phyloP scores from a whole-genome alignment of 2,113 vertebrate species.

The Xenotilapia longispinis region DNA sequence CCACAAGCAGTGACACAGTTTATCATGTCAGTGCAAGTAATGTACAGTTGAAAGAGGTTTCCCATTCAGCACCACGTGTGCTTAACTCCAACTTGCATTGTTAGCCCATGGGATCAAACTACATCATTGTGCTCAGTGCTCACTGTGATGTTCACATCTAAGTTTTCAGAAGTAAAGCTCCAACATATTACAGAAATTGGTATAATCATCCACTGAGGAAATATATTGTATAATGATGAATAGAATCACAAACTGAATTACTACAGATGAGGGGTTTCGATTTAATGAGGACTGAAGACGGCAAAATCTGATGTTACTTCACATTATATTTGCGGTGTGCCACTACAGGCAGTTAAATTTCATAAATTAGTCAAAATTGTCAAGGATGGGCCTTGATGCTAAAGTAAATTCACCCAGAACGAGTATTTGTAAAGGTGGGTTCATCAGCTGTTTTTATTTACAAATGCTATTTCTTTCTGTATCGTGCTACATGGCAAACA shows the following conservation, averaged over 20 bases:
- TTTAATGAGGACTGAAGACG: background rate
- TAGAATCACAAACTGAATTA: background rate
- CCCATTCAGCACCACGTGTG: background rate
- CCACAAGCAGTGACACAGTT: background rate
- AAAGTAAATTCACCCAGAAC: background rate
- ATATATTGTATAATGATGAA: background rate
- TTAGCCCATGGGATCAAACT: background rate
- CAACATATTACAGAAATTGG: background rate
- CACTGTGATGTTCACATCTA: background rate
- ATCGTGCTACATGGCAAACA: background rate
- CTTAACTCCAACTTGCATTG: background rate
- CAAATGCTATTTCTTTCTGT: background rate
- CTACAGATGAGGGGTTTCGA: background rate
- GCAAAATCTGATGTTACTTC: background rate
- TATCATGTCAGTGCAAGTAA: background rate
- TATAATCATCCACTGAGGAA: background rate
- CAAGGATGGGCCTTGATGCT: background rate
- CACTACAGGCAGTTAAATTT: background rate
- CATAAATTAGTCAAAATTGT: background rate
- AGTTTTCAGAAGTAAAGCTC: background rate
- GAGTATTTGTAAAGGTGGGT: background rate
- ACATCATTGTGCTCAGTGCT: background rate
- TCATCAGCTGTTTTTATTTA: background rate
- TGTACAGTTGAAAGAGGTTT: background rate
- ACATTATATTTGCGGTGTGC: background rate